These are phyloP conservation scores for Phalanger gymnotis DNA, from an alignment of 2,797 vertebrate species.

Conservation along the genomic window DNA sequence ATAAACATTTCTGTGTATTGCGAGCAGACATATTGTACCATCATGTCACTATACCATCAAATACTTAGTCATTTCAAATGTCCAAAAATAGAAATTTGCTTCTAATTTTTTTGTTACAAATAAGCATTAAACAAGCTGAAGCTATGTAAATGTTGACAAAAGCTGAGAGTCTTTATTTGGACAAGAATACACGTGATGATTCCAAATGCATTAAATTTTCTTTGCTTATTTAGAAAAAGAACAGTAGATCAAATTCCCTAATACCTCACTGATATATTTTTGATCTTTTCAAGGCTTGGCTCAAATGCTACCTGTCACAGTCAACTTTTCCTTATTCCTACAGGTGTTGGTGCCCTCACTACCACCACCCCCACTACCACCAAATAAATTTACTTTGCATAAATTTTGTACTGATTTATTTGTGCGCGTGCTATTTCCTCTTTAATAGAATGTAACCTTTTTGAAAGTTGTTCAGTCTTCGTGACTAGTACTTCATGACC, in stretches of 20 bases:
- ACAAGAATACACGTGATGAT: constrained; percentile 6
- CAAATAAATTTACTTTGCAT: not conserved
- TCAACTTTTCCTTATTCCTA: not conserved
- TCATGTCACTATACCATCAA: not conserved
- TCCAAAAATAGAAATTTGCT: not conserved
- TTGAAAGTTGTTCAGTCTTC: not conserved
- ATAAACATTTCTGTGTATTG: not conserved
- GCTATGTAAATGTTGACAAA: not conserved
- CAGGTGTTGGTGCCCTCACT: not conserved
- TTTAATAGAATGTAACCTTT: not conserved
- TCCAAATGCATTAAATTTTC: constrained; percentile 49
- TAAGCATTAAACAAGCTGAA: not conserved
- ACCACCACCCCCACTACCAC: not conserved
- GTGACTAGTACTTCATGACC: not conserved
- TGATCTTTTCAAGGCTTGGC: constrained; percentile 6
- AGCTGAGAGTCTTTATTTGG: not conserved
- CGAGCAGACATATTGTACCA: not conserved
- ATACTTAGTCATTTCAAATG: not conserved
- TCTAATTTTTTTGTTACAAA: not conserved
- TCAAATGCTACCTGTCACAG: not conserved
- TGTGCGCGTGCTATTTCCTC: not conserved
- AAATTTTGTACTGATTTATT: not conserved
- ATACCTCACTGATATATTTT: constrained; percentile 46
- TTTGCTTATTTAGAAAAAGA: constrained; percentile 57
- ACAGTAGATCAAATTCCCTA: constrained; percentile 57